Conservation (phyloP, 2,113 vertebrate species). For the Neogale vison region DNA sequence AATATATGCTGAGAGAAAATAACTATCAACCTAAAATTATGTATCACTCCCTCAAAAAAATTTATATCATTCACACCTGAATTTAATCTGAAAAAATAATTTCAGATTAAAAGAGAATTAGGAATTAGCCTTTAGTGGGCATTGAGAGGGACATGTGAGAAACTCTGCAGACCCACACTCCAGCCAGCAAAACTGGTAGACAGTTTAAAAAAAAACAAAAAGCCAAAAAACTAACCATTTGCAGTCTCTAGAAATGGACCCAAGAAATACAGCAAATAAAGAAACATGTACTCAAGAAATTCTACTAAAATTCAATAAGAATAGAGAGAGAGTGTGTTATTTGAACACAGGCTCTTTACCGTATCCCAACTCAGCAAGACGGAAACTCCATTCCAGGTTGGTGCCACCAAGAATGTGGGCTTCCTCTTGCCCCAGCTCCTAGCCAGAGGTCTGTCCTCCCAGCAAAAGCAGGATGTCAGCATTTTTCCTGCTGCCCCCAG, state of each 20-base stretch:
- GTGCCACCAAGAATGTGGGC: background rate
- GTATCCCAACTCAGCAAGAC: background rate
- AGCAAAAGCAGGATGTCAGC: background rate
- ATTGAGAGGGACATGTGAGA: background rate
- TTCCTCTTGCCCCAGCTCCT: background rate
- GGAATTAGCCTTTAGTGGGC: background rate
- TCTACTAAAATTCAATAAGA: background rate
- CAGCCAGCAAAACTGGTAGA: background rate
- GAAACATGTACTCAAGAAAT: background rate
- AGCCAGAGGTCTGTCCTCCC: background rate
- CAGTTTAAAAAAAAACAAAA: background rate
- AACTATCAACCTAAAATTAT: background rate
- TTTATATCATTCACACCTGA: background rate
- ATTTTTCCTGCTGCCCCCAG: background rate
- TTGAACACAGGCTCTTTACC: background rate
- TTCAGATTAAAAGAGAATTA: background rate
- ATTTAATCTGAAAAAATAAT: background rate
- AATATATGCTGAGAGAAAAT: background rate
- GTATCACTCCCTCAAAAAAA: background rate
- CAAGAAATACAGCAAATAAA: background rate
- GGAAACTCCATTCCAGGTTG: background rate
- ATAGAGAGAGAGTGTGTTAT: background rate
- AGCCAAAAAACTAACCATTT: background rate
- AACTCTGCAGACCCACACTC: background rate
- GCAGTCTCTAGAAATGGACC: background rate